Evolutionary conservation across 2,888 invertebrate species (phyloP).

Genomic region (Himalopsyche japonica): DNA sequence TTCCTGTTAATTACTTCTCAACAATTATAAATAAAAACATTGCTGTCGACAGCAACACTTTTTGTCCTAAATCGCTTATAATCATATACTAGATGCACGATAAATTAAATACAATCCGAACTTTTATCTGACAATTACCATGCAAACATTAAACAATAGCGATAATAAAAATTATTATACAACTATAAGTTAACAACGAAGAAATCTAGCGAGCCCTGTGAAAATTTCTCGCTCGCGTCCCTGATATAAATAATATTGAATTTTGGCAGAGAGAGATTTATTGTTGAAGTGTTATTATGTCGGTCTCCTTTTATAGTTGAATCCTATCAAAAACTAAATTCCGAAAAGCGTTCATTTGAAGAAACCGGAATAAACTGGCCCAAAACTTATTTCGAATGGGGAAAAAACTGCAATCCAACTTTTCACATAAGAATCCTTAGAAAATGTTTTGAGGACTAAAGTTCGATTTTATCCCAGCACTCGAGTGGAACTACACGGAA

Average conservation of each 20-base stretch:
- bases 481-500: slow-evolving; percentile 38
- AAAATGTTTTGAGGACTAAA: slow-evolving; percentile 37
- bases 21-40: too few species aligned
- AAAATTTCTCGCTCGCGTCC: not conserved
- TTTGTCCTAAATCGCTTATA: too few species aligned
- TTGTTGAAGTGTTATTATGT: not conserved
- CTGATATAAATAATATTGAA: not conserved
- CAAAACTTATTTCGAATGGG: slow-evolving; percentile 28
- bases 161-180: too few species aligned
- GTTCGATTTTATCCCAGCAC: slow-evolving; percentile 37
- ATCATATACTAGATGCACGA: too few species aligned
- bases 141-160: too few species aligned
- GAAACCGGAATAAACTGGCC: slow-evolving; percentile 25
- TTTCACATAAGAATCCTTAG: slow-evolving; percentile 39
- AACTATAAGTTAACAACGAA: too few species aligned
- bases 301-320: slow-evolving; percentile 12
- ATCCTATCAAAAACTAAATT: slow-evolving; percentile 36
- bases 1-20: too few species aligned
- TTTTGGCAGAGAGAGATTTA: not conserved
- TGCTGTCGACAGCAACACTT: too few species aligned
- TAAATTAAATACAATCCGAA: too few species aligned
- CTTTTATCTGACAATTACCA: too few species aligned
- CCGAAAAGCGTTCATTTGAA: slow-evolving; percentile 34
- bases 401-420: slow-evolving; percentile 39
- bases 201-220: not conserved